A percentile compares a stretch with the other conserved stretches of the same genome.
Evolutionary conservation across 2,888 invertebrate species (phyloP).

Genomic region (Drosophila parthenogenetica): DNA sequence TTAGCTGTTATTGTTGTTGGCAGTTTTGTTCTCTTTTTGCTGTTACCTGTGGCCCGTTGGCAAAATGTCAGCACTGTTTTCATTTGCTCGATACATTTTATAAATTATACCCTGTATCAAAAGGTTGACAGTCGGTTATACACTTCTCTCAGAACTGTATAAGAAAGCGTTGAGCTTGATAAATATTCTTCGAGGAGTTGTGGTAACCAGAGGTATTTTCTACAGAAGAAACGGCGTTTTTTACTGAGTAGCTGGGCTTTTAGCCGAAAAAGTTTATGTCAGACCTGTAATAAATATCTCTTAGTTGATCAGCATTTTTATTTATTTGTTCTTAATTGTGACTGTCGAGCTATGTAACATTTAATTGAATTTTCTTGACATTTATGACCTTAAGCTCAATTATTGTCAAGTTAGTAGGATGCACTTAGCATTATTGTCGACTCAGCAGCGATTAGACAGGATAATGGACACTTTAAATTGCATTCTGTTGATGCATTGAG

Average conservation of each 20-base stretch:
- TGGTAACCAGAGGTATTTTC: too few relatives aligned
- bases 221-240: too few relatives aligned
- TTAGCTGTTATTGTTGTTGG: constrained; percentile 7
- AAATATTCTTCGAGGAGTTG: too few relatives aligned
- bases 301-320: not conserved
- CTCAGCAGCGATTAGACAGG: constrained; percentile 34
- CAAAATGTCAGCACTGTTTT: constrained; percentile 46
- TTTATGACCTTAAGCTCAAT: constrained; percentile 35
- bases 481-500: constrained; percentile 43
- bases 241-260: too few relatives aligned
- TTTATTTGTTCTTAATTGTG: constrained; percentile 29
- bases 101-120: not conserved
- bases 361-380: constrained; percentile 61
- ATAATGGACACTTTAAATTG: constrained; percentile 59
- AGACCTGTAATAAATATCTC: not conserved
- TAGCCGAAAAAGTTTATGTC: not conserved
- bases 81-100: constrained; percentile 23
- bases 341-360: constrained; percentile 41
- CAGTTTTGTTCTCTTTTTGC: constrained; percentile 22
- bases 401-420: constrained; percentile 23
- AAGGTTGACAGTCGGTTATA: not conserved
- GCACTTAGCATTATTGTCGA: constrained; percentile 21
- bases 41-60: constrained; percentile 24
- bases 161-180: too few relatives aligned
- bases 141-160: too few relatives aligned